Base-by-base conservation (phyloP, 2,797 vertebrate species). In the Huso huso region DNA sequence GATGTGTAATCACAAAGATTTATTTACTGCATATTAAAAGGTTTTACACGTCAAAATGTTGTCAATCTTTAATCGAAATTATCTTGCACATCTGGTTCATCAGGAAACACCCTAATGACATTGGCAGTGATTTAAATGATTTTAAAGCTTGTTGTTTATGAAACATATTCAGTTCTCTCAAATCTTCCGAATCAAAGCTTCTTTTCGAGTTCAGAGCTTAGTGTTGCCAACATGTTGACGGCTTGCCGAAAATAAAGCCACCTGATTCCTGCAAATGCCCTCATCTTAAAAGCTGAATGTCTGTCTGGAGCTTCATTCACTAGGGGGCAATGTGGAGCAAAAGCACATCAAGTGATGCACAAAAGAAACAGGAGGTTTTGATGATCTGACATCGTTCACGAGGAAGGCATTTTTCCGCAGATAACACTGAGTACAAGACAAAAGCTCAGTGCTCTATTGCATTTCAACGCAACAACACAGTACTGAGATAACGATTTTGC, bases 251-350 rank as follows among this genome's bases (percentile, higher is more conserved):
- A 70, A 70, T 66, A 62, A 55, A 52, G 48, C 61, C 64, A 53
- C 8, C 13, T 61, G 64, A 70, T 66, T 62, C 69, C 64, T 57
- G 37, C 64, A 66, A 66, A 58, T 62, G 60, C 51, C 18, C 37
- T 7, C 23, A 55, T 51, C 64, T 70, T 70, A 66, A 52, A 51
- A 52, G 64, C 59, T 63, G 59, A 62, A 18, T 70, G 60, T 62
- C 52, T 70, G 69, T 66, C 63, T 62, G 57, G 61, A 23, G 69
- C 64, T 70, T 61, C 66, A 49, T 55, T 37, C 63, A 51, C 69
- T 18, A 11, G 13, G 51, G 58, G 69, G 50, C 53, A 57, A 49
- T 62, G 52, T 48, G 64, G 51, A 68, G 55, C 62, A 62, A 66
- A 48, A 23, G 68, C 13, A 10, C 51, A 57, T 48, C 62, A 59